Percentiles rank a stretch among this genome's conserved stretches.
Evolutionary conservation across 1,140 invertebrate species (phyloP).

Genomic region (Ostrea denselamellosa): DNA sequence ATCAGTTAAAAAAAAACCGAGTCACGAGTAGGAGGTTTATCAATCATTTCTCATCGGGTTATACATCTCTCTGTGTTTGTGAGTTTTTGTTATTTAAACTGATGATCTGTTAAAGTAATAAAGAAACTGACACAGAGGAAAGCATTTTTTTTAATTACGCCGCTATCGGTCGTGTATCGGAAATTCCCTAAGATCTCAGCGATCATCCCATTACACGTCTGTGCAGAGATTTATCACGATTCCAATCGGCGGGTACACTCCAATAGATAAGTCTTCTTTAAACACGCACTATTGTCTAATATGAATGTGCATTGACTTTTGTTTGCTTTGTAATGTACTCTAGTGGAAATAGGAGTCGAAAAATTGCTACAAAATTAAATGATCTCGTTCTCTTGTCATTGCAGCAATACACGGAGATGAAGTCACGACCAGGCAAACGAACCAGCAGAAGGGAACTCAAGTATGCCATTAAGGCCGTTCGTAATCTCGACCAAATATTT

Average conservation of each 20-base stretch:
- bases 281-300: neutral
- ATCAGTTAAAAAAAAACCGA: too few relatives aligned
- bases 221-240: neutral
- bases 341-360: neutral
- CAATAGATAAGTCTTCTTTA: slow-evolving; percentile 19
- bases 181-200: neutral
- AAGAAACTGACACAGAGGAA: too few relatives aligned
- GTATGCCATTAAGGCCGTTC: slow-evolving; percentile 59
- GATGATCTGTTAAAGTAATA: too few relatives aligned
- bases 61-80: too few relatives aligned
- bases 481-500: slow-evolving; percentile 64
- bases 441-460: slow-evolving; percentile 39
- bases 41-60: too few relatives aligned
- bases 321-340: slow-evolving; percentile 25
- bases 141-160: too few relatives aligned
- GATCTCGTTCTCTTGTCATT: neutral
- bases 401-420: neutral
- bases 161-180: neutral
- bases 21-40: too few relatives aligned
- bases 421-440: neutral
- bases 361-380: neutral
- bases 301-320: neutral
- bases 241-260: neutral
- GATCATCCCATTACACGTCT: neutral
- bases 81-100: too few relatives aligned